phyloP scores from a whole-genome alignment of 2,797 vertebrate genomes.

The Carduelis carduelis region DNA sequence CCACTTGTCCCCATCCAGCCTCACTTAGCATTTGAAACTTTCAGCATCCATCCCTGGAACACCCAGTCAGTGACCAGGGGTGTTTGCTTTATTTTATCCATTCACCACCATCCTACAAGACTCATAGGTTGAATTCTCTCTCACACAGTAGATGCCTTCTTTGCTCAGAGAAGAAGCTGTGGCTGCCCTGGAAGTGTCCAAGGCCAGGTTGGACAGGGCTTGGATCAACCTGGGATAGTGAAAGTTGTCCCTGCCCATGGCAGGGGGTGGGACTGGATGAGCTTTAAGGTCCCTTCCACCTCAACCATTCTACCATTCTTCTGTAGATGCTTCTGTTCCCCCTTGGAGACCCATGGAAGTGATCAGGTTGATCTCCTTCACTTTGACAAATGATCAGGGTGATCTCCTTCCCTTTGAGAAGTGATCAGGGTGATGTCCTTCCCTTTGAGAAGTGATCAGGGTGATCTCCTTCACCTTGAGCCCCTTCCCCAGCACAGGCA shows the following conservation, averaged over 20 bases:
- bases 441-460: neutral
- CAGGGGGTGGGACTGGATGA: rapidly evolving
- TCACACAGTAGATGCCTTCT: rapidly evolving
- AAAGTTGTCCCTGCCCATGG: no score
- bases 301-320: neutral
- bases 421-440: neutral
- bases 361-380: neutral
- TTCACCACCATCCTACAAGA: neutral
- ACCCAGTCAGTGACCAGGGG: neutral
- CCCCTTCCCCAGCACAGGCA: rapidly evolving
- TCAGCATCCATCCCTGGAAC: neutral
- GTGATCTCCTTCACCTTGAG: neutral
- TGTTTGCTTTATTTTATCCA: neutral
- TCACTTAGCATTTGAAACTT: neutral
- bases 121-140: rapidly evolving
- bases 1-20: neutral
- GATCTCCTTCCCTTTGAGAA: neutral
- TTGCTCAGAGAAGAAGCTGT: neutral
- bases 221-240: neutral
- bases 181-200: neutral
- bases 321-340: neutral
- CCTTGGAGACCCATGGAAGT: neutral
- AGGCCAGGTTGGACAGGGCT: rapidly evolving
- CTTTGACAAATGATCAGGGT: neutral
- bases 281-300: neutral